Conservation (phyloP, 2,113 vertebrate species). For the Dipodomys spectabilis region DNA sequence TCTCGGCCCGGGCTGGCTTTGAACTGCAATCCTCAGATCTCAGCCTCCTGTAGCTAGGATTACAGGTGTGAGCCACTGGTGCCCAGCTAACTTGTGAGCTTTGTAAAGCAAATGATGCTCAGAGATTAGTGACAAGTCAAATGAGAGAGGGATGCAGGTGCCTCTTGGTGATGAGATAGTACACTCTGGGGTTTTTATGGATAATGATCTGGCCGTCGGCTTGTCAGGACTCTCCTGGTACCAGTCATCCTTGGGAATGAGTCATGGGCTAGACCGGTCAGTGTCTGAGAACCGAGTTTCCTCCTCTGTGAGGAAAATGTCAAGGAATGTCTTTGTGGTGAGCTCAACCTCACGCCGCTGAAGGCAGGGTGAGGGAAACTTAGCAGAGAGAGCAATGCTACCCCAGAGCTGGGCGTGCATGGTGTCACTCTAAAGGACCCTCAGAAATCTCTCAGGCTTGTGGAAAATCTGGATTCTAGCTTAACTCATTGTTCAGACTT, state of each 20-base stretch:
- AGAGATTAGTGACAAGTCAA: background rate
- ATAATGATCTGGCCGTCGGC: background rate
- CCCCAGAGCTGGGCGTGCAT: accelerated
- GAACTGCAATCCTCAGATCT: too few relatives aligned
- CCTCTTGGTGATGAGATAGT: background rate
- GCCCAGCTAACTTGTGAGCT: background rate
- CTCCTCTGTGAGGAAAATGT: background rate
- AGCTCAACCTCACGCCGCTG: background rate
- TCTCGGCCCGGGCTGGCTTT: too few relatives aligned
- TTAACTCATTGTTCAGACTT: background rate
- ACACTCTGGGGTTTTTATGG: accelerated
- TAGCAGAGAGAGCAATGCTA: accelerated
- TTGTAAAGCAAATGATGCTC: background rate
- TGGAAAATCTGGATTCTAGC: background rate
- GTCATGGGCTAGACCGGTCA: background rate
- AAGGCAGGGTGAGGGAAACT: background rate
- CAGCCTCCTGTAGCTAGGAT: too few relatives aligned
- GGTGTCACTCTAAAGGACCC: background rate
- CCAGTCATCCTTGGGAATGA: accelerated
- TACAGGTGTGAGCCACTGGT: too few relatives aligned
- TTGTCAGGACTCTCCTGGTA: background rate
- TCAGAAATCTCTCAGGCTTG: background rate
- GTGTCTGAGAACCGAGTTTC: background rate
- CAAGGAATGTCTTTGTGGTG: background rate
- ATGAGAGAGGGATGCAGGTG: background rate